phyloP scores from a whole-genome alignment of 2,888 invertebrate species.

The Adelognathus sp. region DNA sequence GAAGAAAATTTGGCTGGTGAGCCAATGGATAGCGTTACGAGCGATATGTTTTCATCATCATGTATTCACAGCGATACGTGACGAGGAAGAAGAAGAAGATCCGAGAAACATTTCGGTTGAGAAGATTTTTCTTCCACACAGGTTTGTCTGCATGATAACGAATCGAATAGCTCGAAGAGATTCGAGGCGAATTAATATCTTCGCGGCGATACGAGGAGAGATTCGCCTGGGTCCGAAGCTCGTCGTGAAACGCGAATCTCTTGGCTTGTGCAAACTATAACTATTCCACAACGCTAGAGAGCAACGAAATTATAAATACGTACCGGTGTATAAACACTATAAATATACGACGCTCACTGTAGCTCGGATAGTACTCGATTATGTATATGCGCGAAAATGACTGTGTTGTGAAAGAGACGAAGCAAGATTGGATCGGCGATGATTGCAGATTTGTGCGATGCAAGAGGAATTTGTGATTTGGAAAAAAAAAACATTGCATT shows the following conservation, averaged over 20 bases:
- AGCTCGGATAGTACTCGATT: constrained; percentile 39
- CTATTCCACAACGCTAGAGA: constrained; percentile 56
- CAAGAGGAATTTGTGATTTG: too few relatives aligned
- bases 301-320: constrained; percentile 74
- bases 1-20: constrained; percentile 69
- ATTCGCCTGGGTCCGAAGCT: constrained; percentile 9
- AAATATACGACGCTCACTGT: constrained; percentile 68
- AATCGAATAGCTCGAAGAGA: neutral
- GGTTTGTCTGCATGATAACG: neutral
- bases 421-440: too few relatives aligned
- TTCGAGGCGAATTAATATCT: neutral
- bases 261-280: constrained; percentile 53
- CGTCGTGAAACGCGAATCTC: constrained; percentile 22
- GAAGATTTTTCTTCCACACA: neutral
- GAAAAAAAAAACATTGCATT: too few relatives aligned
- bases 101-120: neutral
- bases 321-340: constrained; percentile 72
- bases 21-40: constrained; percentile 66
- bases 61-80: constrained; percentile 5
- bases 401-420: too few relatives aligned
- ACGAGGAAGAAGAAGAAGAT: neutral
- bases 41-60: too few relatives aligned
- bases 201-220: neutral
- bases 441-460: too few relatives aligned
- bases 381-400: too few relatives aligned